Base-by-base conservation (phyloP, 2,113 vertebrate species). In the Thamnophis sirtalis region DNA sequence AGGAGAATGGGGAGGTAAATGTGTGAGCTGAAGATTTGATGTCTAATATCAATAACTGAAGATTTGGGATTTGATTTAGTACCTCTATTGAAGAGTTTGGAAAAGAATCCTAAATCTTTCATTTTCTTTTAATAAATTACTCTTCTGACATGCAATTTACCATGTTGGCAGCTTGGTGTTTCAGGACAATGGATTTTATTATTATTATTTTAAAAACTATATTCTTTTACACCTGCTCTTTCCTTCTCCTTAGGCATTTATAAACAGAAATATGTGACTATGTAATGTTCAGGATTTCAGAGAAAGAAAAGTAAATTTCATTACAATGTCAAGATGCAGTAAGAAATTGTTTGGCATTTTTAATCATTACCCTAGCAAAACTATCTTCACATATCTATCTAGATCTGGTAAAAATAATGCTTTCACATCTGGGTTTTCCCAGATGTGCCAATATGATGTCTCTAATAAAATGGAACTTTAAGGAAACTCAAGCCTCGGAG, bases 81-180 rank as follows among this genome's bases (percentile, higher is more conserved):
- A 93, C 96, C 93, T 96, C 93, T 96, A 87, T 95, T 95, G 91
- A 91, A 96, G 95, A 94, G 93, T 94, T 93, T 94, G 86, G 73
- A 49, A 95, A 95, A 96, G 94, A 92, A 96, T 92, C 89, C 84
- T 88, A 92, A 95, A 94, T 96, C 96, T 96, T 98, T 95, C 96
- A 96, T 97, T 96, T 97, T 97, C 96, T 96, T 97, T 96, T 97
- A 97, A 97, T 96, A 97, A 97, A 97, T 97, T 96, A 95, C 94
- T 95, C 95, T 95, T 90, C 93, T 96, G 95, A 93, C 19, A 22
- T 88, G 93, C 87, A 91, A 97, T 97, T 96, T 97, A 97, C 95
- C 94, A 97, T 95, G 95, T 94, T 96, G 96, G 95, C 96, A 97
- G 95, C 95, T 97, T 96, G 96, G 97, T 86, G 93, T 92, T 96